phyloP scores from a whole-genome alignment of 2,113 vertebrate species.

The Chloropsis cyanopogon region DNA sequence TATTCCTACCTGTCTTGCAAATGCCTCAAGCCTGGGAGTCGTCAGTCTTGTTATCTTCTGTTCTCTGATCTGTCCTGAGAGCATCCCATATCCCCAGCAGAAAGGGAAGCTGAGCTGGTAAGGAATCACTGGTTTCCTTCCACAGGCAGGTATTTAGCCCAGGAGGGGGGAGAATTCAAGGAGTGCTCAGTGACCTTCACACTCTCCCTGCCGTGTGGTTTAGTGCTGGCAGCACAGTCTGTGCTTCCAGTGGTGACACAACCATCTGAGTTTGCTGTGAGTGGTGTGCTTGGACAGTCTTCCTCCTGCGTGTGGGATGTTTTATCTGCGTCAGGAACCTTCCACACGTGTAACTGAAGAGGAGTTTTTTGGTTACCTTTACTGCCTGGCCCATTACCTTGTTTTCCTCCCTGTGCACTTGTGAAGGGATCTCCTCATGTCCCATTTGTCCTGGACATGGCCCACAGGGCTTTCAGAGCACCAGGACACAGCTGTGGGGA shows the following conservation, averaged over 20 bases:
- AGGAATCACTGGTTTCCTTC: neutral
- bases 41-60: neutral
- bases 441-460: neutral
- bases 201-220: neutral
- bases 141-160: neutral
- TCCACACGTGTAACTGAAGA: neutral
- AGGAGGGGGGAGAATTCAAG: neutral
- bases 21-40: neutral
- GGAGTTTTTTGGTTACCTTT: neutral
- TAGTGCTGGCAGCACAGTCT: neutral
- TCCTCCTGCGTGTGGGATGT: neutral
- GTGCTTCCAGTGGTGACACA: neutral
- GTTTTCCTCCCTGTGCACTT: neutral
- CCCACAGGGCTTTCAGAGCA: neutral
- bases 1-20: neutral
- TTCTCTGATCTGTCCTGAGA: neutral
- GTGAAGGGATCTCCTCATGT: neutral
- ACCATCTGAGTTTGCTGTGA: neutral
- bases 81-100: fast-evolving
- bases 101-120: neutral
- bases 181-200: neutral
- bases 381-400: neutral
- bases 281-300: neutral
- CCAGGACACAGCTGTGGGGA: neutral
- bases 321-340: neutral